A percentile compares a stretch with the other conserved stretches of the same genome.
Conservation (phyloP, 2,888 invertebrate species). For the Apamea crenata region DNA sequence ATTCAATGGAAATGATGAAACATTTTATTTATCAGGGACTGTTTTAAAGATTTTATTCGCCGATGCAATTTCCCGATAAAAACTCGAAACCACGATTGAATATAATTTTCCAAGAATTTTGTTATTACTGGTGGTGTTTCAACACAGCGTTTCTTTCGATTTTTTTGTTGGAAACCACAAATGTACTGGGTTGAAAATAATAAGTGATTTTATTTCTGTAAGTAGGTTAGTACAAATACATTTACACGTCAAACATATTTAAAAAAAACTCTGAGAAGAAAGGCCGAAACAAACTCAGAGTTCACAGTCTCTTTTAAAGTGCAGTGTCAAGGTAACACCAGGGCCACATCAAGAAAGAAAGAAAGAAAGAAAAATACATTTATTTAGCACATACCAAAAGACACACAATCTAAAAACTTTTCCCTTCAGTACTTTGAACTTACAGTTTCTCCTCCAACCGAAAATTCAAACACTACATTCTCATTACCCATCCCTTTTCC, state of each 20-base stretch:
- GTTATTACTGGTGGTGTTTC: too few relatives aligned
- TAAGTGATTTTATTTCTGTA: neutral
- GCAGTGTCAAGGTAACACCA: neutral
- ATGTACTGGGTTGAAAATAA: neutral
- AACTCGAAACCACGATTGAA: too few relatives aligned
- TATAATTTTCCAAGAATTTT: neutral
- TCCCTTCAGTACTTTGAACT: neutral
- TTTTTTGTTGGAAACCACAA: neutral
- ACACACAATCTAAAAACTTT: neutral
- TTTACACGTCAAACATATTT: too few relatives aligned
- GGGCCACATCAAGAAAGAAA: too few relatives aligned
- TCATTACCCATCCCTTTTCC: slow-evolving; percentile 12
- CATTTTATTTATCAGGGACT: neutral
- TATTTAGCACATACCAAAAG: too few relatives aligned
- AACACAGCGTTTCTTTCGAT: neutral
- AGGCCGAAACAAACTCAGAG: too few relatives aligned
- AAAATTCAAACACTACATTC: neutral
- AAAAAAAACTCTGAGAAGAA: too few relatives aligned
- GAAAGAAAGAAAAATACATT: too few relatives aligned
- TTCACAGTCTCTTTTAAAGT: too few relatives aligned
- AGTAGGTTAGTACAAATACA: neutral
- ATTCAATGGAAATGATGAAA: neutral
- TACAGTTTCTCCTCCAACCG: neutral
- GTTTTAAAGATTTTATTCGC: neutral
- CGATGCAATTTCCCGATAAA: neutral